phyloP scores from a whole-genome alignment of 2,888 invertebrate genomes.

The Tenthredo scrophulariae region DNA sequence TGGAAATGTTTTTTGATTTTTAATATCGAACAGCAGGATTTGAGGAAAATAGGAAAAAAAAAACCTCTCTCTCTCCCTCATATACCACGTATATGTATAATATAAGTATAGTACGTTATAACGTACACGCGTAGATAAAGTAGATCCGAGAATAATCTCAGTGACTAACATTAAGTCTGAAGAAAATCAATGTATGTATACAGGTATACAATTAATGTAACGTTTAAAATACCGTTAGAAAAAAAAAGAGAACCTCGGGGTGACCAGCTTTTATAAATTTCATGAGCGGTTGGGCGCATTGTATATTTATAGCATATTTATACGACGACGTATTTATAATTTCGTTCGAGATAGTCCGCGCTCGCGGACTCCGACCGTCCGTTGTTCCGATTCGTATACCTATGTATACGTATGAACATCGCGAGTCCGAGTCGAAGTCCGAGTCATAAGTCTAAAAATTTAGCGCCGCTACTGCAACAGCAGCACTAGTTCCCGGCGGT shows the following conservation, averaged over 20 bases:
- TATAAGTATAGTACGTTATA: not conserved
- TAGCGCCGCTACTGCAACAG: not conserved
- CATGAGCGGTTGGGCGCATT: conserved; percentile 36
- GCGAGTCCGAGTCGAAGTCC: not conserved
- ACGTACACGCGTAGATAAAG: not conserved
- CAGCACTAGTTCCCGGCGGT: not conserved
- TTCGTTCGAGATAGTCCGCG: conserved; percentile 64
- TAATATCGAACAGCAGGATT: not conserved
- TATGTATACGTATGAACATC: not conserved
- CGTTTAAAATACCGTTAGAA: not conserved
- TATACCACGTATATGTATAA: not conserved
- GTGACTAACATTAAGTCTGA: not conserved
- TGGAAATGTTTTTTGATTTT: not conserved
- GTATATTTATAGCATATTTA: conserved; percentile 72
- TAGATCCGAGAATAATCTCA: not conserved
- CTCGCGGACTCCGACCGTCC: conserved; percentile 24
- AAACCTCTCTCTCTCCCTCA: not conserved
- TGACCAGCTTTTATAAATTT: conserved; percentile 4
- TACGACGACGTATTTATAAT: conserved; percentile 72
- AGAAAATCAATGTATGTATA: not conserved
- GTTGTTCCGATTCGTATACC: conserved; percentile 45
- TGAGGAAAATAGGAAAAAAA: not conserved
- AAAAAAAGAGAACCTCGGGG: not conserved
- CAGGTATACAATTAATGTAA: not conserved
- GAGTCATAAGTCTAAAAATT: not conserved